Percentiles rank a stretch among this genome's conserved stretches.
These are phyloP conservation scores for Chloroclysta siterata DNA, from an alignment of 2,888 invertebrate species.

Conservation along the genomic window DNA sequence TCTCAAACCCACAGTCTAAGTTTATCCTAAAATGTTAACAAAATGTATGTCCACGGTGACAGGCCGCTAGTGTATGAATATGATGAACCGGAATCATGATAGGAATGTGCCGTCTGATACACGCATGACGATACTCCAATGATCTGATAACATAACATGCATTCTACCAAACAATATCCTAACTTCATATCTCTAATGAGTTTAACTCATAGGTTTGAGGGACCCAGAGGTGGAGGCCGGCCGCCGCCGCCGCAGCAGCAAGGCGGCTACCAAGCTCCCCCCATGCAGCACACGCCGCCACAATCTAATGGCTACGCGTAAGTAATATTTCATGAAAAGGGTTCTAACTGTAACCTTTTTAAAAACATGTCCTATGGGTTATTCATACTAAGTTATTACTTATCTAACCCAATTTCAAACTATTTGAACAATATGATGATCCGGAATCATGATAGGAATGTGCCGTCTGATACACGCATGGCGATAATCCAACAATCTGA, in stretches of 20 bases:
- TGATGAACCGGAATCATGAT: conserved; percentile 80
- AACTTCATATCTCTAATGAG: conserved; percentile 1
- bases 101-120: conserved; percentile 85
- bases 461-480: conserved; percentile 83
- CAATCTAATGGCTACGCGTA: conserved; percentile 75
- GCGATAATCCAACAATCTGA: conserved; percentile 69
- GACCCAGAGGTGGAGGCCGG: conserved; percentile 64
- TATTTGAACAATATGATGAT: conserved; percentile 63
- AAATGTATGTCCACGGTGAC: too few species aligned
- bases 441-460: conserved; percentile 81
- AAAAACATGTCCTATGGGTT: too few species aligned
- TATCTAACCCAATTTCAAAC: too few species aligned
- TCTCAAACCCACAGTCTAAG: too few species aligned
- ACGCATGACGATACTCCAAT: conserved; percentile 70
- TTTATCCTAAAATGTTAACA: too few species aligned
- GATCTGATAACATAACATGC: conserved; percentile 53
- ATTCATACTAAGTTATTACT: too few species aligned
- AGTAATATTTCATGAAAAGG: conserved; percentile 46
- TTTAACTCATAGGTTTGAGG: conserved; percentile 62
- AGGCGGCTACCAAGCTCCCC: conserved; percentile 62
- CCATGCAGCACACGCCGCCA: conserved; percentile 60
- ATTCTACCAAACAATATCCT: not conserved
- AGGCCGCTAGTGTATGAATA: conserved; percentile 25
- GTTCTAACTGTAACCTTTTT: not conserved
- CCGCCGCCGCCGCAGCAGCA: conserved; percentile 61